These are phyloP conservation scores for Metallyticus violacea DNA, from an alignment of 2,888 invertebrate genomes.

Conservation along the genomic window DNA sequence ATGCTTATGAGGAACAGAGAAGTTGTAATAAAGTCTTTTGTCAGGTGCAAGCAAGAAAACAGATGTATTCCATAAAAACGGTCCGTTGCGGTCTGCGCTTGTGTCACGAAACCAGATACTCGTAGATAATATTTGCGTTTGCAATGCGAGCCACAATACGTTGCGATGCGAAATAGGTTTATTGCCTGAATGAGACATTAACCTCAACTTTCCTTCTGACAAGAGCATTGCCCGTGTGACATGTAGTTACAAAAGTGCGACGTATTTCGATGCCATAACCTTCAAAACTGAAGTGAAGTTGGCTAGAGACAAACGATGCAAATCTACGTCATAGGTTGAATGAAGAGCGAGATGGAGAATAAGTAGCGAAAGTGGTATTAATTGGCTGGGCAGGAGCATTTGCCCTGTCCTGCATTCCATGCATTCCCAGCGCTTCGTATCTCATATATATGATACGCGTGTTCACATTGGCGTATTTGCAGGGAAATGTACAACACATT, in stretches of 20 bases:
- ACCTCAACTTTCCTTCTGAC: background rate
- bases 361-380: background rate
- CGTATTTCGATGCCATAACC: too few species aligned
- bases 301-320: background rate
- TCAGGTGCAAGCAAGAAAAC: too few species aligned
- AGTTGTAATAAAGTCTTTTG: too few species aligned
- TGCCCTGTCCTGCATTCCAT: background rate
- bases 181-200: background rate
- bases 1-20: too few species aligned
- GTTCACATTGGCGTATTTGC: too few species aligned
- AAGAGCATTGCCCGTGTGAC: background rate
- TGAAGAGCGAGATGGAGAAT: background rate
- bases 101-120: background rate
- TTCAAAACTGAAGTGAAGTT: background rate
- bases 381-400: background rate
- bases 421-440: background rate
- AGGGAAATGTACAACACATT: too few species aligned
- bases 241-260: too few species aligned
- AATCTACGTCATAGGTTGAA: background rate
- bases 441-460: too few species aligned
- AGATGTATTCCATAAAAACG: too few species aligned
- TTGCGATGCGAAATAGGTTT: background rate
- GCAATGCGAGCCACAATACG: background rate
- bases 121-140: too few species aligned
- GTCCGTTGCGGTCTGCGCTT: background rate